A percentile compares a stretch with the other conserved stretches of the same genome.
Evolutionary conservation across 2,113 vertebrate species (phyloP).

Genomic region (Sprattus sprattus): DNA sequence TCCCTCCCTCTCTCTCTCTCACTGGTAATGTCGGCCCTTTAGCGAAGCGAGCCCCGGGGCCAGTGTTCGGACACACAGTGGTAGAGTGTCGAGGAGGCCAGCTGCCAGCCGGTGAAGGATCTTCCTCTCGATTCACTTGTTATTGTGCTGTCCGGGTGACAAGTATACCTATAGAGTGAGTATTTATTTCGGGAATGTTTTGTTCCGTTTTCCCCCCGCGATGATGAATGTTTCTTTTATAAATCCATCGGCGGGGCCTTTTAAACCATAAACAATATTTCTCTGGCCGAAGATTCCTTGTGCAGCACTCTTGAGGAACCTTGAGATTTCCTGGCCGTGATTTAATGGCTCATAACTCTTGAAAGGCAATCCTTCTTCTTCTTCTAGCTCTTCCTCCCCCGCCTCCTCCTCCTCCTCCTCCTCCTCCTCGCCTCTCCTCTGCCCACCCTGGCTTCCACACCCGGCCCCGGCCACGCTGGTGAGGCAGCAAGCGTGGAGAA

Average conservation of each 20-base stretch:
- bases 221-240: slow-evolving; percentile 87
- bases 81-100: slow-evolving; percentile 50
- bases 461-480: slow-evolving; percentile 44
- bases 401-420: slow-evolving; percentile 56
- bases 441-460: slow-evolving; percentile 37
- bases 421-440: slow-evolving; percentile 24
- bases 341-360: slow-evolving; percentile 95
- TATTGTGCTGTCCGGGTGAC: slow-evolving; percentile 82
- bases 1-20: neutral
- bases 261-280: slow-evolving; percentile 93
- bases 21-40: neutral
- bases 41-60: neutral
- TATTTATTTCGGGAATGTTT: slow-evolving; percentile 92
- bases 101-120: slow-evolving; percentile 75
- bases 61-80: neutral
- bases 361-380: slow-evolving; percentile 79
- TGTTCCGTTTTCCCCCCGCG: slow-evolving; percentile 96
- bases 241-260: slow-evolving; percentile 77
- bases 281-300: slow-evolving; percentile 94
- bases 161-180: slow-evolving; percentile 84
- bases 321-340: slow-evolving; percentile 97
- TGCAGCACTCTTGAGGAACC: slow-evolving; percentile 95
- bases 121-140: slow-evolving; percentile 78
- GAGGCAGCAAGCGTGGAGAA: slow-evolving; percentile 43
- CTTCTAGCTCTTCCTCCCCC: slow-evolving; percentile 53